Conservation (phyloP, 2,888 invertebrate genomes). For the Drosophila ezoana region DNA sequence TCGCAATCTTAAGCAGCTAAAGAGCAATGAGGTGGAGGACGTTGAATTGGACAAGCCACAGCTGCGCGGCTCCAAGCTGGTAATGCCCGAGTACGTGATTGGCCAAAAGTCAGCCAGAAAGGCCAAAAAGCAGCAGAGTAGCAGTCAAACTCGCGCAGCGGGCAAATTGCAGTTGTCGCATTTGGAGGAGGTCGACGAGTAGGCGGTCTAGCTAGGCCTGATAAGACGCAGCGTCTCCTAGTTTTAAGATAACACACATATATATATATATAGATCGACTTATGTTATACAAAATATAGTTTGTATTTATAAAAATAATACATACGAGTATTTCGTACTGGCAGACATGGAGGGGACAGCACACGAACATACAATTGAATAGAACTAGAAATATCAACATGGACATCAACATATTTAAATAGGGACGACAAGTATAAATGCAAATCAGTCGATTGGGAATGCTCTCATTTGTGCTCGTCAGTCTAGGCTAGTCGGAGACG, state of each 20-base stretch:
- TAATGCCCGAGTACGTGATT: conserved; percentile 94
- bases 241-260: conserved; percentile 3
- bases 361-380: conserved; percentile 8
- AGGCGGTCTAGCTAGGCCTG: conserved; percentile 1
- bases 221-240: conserved; percentile 11
- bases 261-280: conserved; percentile 1
- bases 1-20: conserved; percentile 72
- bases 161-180: conserved; percentile 86
- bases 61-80: conserved; percentile 89
- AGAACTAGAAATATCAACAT: not conserved
- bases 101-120: conserved; percentile 86
- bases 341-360: conserved; percentile 20
- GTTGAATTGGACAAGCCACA: conserved; percentile 85
- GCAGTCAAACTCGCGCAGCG: conserved; percentile 83
- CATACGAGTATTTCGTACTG: conserved; percentile 40
- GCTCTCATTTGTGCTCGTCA: conserved; percentile 26
- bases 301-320: conserved; percentile 32
- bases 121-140: conserved; percentile 27
- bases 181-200: conserved; percentile 84
- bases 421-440: conserved; percentile 34
- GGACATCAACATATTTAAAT: conserved; percentile 2
- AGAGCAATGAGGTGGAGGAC: conserved; percentile 71
- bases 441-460: conserved; percentile 41
- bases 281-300: conserved; percentile 23
- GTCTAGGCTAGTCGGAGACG: conserved; percentile 3